phyloP scores from a whole-genome alignment of 2,113 vertebrate species.

The Hypomesus transpacificus region DNA sequence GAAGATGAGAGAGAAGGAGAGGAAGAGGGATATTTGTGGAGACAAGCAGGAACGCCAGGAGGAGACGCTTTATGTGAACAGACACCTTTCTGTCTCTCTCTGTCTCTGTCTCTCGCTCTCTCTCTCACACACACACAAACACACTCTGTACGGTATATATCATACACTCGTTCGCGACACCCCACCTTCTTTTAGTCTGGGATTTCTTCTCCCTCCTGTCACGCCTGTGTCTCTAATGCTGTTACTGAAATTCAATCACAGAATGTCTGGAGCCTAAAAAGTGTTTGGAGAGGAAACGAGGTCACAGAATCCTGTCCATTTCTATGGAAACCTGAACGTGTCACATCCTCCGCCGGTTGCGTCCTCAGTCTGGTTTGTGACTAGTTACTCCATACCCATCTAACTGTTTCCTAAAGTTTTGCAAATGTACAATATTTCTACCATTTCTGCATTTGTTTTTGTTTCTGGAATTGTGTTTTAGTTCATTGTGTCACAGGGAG shows the following conservation, averaged over 20 bases:
- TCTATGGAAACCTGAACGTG: background rate
- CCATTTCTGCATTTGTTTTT: no score
- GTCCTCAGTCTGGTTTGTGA: background rate
- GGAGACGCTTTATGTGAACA: constrained; percentile 25
- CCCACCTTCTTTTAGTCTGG: background rate
- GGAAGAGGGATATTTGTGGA: constrained; percentile 20
- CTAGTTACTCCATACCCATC: background rate
- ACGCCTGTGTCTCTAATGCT: background rate
- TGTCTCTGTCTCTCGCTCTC: no score
- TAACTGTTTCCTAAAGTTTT: background rate
- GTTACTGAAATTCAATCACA: background rate
- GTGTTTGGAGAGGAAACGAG: background rate
- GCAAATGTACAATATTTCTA: no score
- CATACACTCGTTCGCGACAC: background rate
- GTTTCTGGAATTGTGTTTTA: no score
- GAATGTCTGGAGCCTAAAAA: background rate
- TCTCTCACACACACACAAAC: background rate
- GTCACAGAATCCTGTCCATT: background rate
- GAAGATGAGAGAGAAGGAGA: background rate
- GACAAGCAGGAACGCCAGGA: constrained; percentile 21
- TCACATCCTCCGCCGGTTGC: background rate
- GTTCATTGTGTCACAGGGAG: no score
- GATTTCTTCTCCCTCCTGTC: background rate
- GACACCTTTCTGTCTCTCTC: no score
- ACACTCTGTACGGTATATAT: background rate